Percentiles rank a stretch among this genome's conserved stretches.
These are phyloP conservation scores for Xyliphius kryptos DNA, from an alignment of 2,113 vertebrate genomes.

Conservation along the genomic window DNA sequence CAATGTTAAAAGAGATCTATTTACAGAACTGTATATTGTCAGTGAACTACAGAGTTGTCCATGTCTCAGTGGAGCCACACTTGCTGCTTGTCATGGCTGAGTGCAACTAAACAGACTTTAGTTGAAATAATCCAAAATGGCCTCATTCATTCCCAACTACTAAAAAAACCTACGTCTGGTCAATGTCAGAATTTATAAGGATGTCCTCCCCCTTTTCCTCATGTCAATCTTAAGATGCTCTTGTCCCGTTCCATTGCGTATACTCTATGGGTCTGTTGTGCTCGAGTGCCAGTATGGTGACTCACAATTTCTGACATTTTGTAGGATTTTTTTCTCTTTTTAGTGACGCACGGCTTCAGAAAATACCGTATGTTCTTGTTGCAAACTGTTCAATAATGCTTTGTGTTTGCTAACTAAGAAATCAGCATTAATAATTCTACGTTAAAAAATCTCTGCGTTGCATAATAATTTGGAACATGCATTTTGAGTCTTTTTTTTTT, in stretches of 20 bases:
- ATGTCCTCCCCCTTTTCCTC: conserved; percentile 1
- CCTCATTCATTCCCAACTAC: conserved; percentile 29
- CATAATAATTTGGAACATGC: too few relatives aligned
- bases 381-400: neutral
- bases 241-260: conserved; percentile 12
- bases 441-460: too few relatives aligned
- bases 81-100: neutral
- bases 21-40: conserved; percentile 17
- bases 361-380: conserved; percentile 14
- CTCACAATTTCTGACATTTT: conserved; percentile 37
- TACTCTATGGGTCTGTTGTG: conserved; percentile 26
- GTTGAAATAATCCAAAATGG: conserved; percentile 37
- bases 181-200: conserved; percentile 18
- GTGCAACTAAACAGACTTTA: conserved; percentile 20
- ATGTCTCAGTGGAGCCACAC: conserved; percentile 21
- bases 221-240: conserved; percentile 1
- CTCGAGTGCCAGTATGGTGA: conserved; percentile 31
- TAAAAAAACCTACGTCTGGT: conserved; percentile 13
- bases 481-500: too few relatives aligned
- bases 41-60: conserved; percentile 2
- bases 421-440: neutral
- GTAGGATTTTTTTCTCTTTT: conserved; percentile 11
- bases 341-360: neutral
- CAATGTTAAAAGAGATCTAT: conserved; percentile 17
- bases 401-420: neutral